Evolutionary conservation across 2,888 invertebrate genomes (phyloP), one percentile per base, ranked within the genome.

Genomic region (Griposia aprilina): DNA sequence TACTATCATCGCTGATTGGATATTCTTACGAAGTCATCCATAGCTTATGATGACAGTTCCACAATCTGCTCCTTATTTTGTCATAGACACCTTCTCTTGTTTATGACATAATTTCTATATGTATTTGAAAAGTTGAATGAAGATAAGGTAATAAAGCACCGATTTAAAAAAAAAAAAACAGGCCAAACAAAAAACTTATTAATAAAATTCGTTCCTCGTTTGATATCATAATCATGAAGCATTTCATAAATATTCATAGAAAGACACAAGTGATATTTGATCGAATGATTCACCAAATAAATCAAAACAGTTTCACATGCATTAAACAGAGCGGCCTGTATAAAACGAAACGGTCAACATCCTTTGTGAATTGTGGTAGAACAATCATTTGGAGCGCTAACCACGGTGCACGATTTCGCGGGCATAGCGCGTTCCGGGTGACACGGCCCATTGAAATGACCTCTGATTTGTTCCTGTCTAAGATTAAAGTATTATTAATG

Each of bases 381-480:
- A 30, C 83, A 79, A 79, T n/a, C n/a, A n/a, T 86, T 82, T 84
- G 74, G 55, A 73, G 41, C 69, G 69, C 30, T 69, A 52, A 26
- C 57, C 13, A 63, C 50, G 30, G 17, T 26, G 23, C 57, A 26
- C 45, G 30, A 63, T 72, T 69, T 78, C 59, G 57, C 65, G 45
- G 57, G 26, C 60, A 30, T 50, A 13, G 7, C 10, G 45, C 45
- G 73, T 63, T 62, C 62, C 36, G 83, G 41, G 41, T 57, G 59
- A 74, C 72, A 65, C 30, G n/a, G 30, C 30, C 41, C 30, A 70
- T 86, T 86, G 50, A 70, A 70, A 63, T 50, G 86, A 83, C 75
- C 73, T 84, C 45, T 62, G 63, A 48, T 76, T 73, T 62, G 59
- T 74, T 77, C 82, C 73, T 69, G 65, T 26, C 7, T 45, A 65